These are phyloP conservation scores for Geotrupes spiniger DNA, from an alignment of 2,888 invertebrate species.

Conservation along the genomic window DNA sequence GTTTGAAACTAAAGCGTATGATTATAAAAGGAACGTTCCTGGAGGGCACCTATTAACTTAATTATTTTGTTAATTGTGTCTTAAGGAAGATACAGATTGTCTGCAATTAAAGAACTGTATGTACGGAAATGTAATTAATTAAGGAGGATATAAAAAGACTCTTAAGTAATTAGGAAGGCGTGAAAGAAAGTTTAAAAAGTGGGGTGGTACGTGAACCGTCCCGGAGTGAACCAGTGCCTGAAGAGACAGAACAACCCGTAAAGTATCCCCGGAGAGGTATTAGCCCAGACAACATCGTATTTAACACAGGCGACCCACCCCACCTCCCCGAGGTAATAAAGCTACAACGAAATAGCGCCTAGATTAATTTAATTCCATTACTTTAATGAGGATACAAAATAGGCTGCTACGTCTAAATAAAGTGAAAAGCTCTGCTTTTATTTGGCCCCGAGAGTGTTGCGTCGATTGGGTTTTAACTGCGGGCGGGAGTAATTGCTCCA, in stretches of 20 bases:
- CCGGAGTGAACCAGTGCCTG: conserved; percentile 25
- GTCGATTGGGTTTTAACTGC: conserved; percentile 34
- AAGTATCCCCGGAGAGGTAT: conserved; percentile 47
- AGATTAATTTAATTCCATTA: conserved; percentile 59
- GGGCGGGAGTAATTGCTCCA: conserved; percentile 38
- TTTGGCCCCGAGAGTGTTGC: conserved; percentile 24
- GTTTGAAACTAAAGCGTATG: background rate
- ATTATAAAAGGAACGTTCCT: conserved; percentile 3
- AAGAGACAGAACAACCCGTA: conserved; percentile 37
- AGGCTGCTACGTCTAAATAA: conserved; percentile 40
- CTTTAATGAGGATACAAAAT: conserved; percentile 57
- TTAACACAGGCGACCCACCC: conserved; percentile 39
- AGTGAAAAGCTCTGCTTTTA: conserved; percentile 35
- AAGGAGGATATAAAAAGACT: conserved; percentile 36
- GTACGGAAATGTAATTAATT: conserved; percentile 43
- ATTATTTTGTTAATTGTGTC: conserved; percentile 17
- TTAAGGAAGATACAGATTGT: conserved; percentile 17
- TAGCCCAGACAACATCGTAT: conserved; percentile 48
- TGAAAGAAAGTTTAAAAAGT: conserved; percentile 26
- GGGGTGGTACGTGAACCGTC: background rate
- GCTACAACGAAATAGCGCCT: conserved; percentile 46
- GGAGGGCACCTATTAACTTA: conserved; percentile 19
- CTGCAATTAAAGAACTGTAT: conserved; percentile 28
- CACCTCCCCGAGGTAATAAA: conserved; percentile 44
- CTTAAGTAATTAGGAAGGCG: conserved; percentile 41